phyloP scores from a whole-genome alignment of 1,140 invertebrate species.

The Heterodera schachtii region DNA sequence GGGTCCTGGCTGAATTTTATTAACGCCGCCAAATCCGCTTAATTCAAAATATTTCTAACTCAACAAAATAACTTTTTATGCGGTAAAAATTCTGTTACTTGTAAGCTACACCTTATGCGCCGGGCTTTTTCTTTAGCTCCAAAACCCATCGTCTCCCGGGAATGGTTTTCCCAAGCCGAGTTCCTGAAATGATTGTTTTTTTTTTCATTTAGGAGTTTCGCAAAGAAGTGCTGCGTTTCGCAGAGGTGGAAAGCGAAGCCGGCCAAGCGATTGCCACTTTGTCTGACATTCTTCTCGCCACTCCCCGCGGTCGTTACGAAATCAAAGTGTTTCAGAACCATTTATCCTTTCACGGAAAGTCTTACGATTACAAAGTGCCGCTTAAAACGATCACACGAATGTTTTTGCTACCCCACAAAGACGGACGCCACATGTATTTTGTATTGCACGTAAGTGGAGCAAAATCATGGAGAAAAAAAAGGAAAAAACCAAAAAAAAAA shows the following conservation, averaged over 20 bases:
- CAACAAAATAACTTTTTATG: too few relatives aligned
- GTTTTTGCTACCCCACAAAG: constrained; percentile 94
- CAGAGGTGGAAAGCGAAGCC: constrained; percentile 92
- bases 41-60: too few relatives aligned
- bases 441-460: constrained; percentile 69
- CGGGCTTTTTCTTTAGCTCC: too few relatives aligned
- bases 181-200: not conserved
- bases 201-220: constrained; percentile 76
- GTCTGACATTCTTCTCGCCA: constrained; percentile 92
- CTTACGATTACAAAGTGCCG: constrained; percentile 99
- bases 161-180: too few relatives aligned
- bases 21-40: too few relatives aligned
- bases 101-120: too few relatives aligned
- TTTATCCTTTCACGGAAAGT: constrained; percentile 98
- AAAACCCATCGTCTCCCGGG: too few relatives aligned
- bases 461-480: not conserved
- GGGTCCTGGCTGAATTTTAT: too few relatives aligned
- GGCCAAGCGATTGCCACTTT: constrained; percentile 97
- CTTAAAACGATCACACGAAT: constrained; percentile 90
- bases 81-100: too few relatives aligned
- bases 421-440: constrained; percentile 96
- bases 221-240: constrained; percentile 88
- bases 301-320: constrained; percentile 97
- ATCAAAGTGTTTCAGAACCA: constrained; percentile 97
- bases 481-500: not conserved